Base-by-base conservation (phyloP, 2,888 invertebrate genomes). In the Drosophila pegasa region DNA sequence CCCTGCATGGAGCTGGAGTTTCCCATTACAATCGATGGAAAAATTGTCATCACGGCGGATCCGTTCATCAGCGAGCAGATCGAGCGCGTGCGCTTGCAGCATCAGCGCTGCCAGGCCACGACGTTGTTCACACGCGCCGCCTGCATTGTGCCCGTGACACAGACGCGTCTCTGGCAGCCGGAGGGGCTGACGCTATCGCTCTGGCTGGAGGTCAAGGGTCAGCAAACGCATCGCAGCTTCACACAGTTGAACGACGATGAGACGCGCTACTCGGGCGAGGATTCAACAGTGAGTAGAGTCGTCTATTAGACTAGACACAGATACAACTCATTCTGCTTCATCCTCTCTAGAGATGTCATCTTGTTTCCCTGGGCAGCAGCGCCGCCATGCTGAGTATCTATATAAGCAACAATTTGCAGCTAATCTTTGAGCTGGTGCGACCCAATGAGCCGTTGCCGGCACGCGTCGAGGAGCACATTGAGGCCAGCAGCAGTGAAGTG, bases 281-380 rank as follows among this genome's bases (percentile, higher is more conserved):
- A 90, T 43, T 73, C 75, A 52, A 74, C 81, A 35, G 91, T 91
- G 58, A 78, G 81, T 12, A 4, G 1, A 8, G 9, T 14, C 22
- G 1, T 10, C 20, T 3, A 6, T 25, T 25, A 0, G 4, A 0
- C 5, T 38, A n/a, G n/a, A 9, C 16, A 8, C 0, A 41, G 16
- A 0, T 9, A 0, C 9, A 1, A 25, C 43, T 43, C 14, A 55
- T 12, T 14, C 2, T 1, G 2, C 0, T 38, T 38, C 7, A 33
- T 43, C 2, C 2, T 37, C 10, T 73, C 8, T 54, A 92, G 90
- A 88, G 91, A 85, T 86, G 89, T 0, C 92, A 92, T 71, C 71
- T 92, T n/a, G 61, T 92, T 5, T 92, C 92, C 1, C 65, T 92
- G 60, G 92, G 92, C 47, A 91, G 90, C 56, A 91, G 91, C 75